Evolutionary conservation across 1,140 invertebrate species (phyloP).

Genomic region (Zaprionus ornatus): DNA sequence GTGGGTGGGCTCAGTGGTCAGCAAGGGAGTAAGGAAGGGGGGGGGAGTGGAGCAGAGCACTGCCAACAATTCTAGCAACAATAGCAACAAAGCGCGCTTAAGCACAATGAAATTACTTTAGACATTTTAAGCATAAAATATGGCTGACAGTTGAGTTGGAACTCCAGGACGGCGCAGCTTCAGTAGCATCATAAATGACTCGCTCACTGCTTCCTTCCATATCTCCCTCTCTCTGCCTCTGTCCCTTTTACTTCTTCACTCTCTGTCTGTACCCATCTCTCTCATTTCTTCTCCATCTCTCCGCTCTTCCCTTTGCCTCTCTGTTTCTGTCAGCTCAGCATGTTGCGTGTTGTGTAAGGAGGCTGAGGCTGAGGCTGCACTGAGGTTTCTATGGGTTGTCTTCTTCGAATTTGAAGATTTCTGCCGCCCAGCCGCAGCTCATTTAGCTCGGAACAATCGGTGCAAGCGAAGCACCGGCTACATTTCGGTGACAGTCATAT

Average conservation of each 20-base stretch:
- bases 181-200: slow-evolving; percentile 20
- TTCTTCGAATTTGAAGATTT: background rate
- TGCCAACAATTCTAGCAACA: background rate
- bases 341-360: background rate
- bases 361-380: background rate
- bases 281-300: too few species aligned
- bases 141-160: slow-evolving; percentile 67
- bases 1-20: slow-evolving; percentile 37
- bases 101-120: slow-evolving; percentile 76
- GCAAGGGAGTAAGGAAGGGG: slow-evolving; percentile 8
- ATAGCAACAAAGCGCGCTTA: slow-evolving; percentile 45
- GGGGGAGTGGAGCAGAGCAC: background rate
- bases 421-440: slow-evolving; percentile 5
- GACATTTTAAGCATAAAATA: slow-evolving; percentile 79
- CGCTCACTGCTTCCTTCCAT: background rate
- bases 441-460: slow-evolving; percentile 62
- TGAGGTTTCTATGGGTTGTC: background rate
- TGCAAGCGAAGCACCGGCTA: slow-evolving; percentile 25
- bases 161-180: slow-evolving; percentile 27
- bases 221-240: background rate
- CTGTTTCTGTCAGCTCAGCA: background rate
- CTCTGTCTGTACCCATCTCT: background rate
- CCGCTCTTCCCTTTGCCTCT: background rate
- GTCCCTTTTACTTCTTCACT: background rate
- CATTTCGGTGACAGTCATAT: background rate